phyloP scores from a whole-genome alignment of 2,113 vertebrate genomes.

The Tringa solitaria region DNA sequence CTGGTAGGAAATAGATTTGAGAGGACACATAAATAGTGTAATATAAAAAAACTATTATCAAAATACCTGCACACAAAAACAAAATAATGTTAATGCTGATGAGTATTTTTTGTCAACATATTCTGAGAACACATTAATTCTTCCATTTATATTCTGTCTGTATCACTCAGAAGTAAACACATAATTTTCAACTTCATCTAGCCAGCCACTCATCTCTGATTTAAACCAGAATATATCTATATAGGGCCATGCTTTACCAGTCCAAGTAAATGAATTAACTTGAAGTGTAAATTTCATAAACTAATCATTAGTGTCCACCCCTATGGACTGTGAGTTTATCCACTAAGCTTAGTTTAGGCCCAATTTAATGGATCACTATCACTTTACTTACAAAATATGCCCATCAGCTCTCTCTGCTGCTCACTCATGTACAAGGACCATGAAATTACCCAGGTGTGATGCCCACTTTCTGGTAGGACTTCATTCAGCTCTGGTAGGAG shows the following conservation, averaged over 20 bases:
- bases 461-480: background rate
- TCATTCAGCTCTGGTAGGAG: background rate
- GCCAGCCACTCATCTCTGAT: background rate
- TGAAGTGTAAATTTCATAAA: conserved; percentile 25
- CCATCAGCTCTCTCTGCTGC: background rate
- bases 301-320: background rate
- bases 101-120: background rate
- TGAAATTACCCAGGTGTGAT: background rate
- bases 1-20: background rate
- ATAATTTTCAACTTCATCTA: background rate
- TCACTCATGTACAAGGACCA: background rate
- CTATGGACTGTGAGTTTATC: background rate
- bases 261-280: background rate
- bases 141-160: background rate
- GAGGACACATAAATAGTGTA: background rate
- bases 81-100: background rate
- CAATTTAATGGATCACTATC: background rate
- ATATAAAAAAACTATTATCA: background rate
- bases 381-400: background rate
- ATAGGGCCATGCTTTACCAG: background rate
- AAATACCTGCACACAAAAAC: background rate
- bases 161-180: background rate
- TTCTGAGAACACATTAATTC: background rate
- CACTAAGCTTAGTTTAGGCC: background rate
- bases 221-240: background rate